Conservation (phyloP, 2,797 vertebrate genomes). For the Fistularia tabacaria region DNA sequence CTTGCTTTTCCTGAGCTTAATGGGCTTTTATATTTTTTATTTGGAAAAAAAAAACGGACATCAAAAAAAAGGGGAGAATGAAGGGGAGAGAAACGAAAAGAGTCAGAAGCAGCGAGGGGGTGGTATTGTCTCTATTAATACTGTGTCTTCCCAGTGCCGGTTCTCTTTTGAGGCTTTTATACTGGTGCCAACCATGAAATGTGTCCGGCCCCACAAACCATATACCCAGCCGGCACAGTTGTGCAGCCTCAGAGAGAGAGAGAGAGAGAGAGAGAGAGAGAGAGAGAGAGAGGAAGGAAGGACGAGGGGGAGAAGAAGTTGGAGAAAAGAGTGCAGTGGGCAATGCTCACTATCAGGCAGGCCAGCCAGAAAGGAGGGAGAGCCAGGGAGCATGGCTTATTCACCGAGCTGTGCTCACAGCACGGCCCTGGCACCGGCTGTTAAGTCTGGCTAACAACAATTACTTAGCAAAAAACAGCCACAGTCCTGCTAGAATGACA, state of each 20-base stretch:
- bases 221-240: constrained; percentile 67
- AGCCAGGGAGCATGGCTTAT: constrained; percentile 62
- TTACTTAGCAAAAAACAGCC: constrained; percentile 37
- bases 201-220: constrained; percentile 69
- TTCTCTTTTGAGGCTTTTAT: constrained; percentile 72
- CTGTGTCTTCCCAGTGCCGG: constrained; percentile 70
- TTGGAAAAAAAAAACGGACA: constrained; percentile 34
- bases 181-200: constrained; percentile 70
- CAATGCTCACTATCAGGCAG: constrained; percentile 50
- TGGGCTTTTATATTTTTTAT: constrained; percentile 43
- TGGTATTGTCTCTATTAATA: constrained; percentile 69
- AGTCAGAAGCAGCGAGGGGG: constrained; percentile 54
- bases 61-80: constrained; percentile 6
- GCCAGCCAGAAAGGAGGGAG: constrained; percentile 51
- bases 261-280: constrained; percentile 45
- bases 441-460: constrained; percentile 43
- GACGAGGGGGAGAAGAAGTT: too few relatives aligned
- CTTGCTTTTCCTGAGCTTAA: constrained; percentile 43
- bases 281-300: constrained; percentile 29
- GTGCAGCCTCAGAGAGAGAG: constrained; percentile 55
- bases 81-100: constrained; percentile 23
- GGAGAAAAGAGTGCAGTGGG: constrained; percentile 44
- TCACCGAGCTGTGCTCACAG: constrained; percentile 63
- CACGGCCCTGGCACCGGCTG: constrained; percentile 58
- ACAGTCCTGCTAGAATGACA: constrained; percentile 29